Evolutionary conservation across 2,113 vertebrate genomes (phyloP).

Genomic region (Trichomycterus rosablanca): DNA sequence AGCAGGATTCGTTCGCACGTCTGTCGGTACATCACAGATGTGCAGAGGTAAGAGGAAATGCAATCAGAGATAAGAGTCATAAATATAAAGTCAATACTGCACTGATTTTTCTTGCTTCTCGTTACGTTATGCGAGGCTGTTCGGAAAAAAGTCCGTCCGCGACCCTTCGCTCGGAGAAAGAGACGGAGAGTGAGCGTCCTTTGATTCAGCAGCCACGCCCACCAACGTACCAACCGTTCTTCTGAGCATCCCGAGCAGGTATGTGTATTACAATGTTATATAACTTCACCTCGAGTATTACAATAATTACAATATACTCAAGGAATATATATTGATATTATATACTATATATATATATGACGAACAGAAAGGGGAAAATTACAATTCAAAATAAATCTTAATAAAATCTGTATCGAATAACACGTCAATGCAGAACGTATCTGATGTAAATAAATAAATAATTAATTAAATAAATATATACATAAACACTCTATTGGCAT

Average conservation of each 20-base stretch:
- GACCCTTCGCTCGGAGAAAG: conserved; percentile 52
- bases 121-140: conserved; percentile 65
- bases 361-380: too few species aligned
- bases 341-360: too few species aligned
- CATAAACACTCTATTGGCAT: too few species aligned
- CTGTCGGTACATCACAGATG: conserved; percentile 72
- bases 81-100: conserved; percentile 96
- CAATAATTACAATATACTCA: too few species aligned
- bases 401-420: too few species aligned
- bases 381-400: too few species aligned
- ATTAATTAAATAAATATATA: too few species aligned
- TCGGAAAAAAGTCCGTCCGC: conserved; percentile 52
- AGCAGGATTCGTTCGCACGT: conserved; percentile 78
- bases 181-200: conserved; percentile 34
- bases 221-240: conserved; percentile 30
- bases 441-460: too few species aligned
- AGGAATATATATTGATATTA: too few species aligned
- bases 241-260: conserved; percentile 3
- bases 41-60: conserved; percentile 84
- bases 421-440: too few species aligned
- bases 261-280: not conserved
- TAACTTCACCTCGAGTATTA: too few species aligned
- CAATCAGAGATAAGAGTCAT: conserved; percentile 98
- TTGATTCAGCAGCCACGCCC: conserved; percentile 73
- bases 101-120: conserved; percentile 64